Conservation (phyloP, 2,888 invertebrate species). For the Lycia hirtaria region DNA sequence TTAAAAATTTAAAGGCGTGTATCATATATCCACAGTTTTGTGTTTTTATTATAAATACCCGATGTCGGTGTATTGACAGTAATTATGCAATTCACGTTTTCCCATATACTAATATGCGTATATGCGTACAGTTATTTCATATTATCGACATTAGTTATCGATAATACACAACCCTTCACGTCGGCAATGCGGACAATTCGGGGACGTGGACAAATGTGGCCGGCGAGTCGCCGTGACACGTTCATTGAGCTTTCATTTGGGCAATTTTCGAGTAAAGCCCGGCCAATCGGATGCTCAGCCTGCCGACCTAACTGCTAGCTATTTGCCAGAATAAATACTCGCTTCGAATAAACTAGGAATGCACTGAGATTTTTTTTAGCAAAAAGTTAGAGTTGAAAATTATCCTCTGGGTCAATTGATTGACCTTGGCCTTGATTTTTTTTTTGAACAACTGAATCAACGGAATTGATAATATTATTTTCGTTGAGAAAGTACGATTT, state of each 20-base stretch:
- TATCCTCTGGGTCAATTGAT: too few relatives aligned
- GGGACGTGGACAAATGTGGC: slow-evolving; percentile 81
- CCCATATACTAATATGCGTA: too few relatives aligned
- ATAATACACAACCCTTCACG: slow-evolving; percentile 59
- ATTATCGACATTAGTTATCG: slow-evolving; percentile 31
- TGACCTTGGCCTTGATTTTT: too few relatives aligned
- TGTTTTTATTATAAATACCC: too few relatives aligned
- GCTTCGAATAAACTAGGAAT: slow-evolving; percentile 47
- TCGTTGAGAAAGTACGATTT: too few relatives aligned
- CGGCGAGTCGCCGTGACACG: slow-evolving; percentile 79
- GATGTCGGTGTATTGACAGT: too few relatives aligned
- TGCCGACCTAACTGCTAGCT: slow-evolving; percentile 61
- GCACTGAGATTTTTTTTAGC: slow-evolving; percentile 19
- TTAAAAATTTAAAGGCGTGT: too few relatives aligned
- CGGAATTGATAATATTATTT: too few relatives aligned
- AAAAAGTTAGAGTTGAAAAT: neutral
- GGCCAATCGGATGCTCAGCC: slow-evolving; percentile 69
- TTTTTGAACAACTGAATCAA: too few relatives aligned
- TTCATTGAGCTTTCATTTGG: slow-evolving; percentile 85
- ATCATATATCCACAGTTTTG: too few relatives aligned
- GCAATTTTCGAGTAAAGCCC: slow-evolving; percentile 82
- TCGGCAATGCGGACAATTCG: slow-evolving; percentile 82
- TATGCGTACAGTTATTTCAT: neutral
- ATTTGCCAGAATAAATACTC: slow-evolving; percentile 66
- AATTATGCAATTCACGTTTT: too few relatives aligned